Base-by-base conservation (phyloP, 1,140 invertebrate genomes). In the Ericerus pela region DNA sequence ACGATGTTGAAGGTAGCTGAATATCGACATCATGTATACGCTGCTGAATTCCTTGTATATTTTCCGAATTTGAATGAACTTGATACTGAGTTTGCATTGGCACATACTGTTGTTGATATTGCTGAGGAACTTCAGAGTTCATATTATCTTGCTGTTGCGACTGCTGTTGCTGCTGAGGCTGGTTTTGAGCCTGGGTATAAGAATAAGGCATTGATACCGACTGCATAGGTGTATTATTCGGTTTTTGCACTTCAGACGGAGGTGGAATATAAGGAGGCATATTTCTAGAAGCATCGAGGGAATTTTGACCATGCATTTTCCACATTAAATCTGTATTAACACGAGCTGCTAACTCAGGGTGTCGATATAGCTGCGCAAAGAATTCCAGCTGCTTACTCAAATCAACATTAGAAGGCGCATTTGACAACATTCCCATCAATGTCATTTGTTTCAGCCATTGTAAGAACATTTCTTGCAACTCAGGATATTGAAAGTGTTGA, bases 241-340 rank as follows among this genome's bases (percentile, higher is more conserved):
- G 41, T 20, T 47, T 10, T 24, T 47, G 41, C 20, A 47, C 4
- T 2, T 47, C 41, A 6, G 41, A 38, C 36, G 36, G 26, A 10
- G 26, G 20, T 5, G 41, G 41, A 47, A 47, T 24, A 16, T 47
- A 47, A 8, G 22, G 11, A 18, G n/a, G n/a, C n/a, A n/a, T n/a
- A n/a, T 14, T 47, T 10, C 6, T 4, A 3, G 41, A 20, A 8
- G 26, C 4, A 24, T 47, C 41, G 10, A 47, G 4, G 6, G 41
- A 47, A 47, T 47, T 47, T 47, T 47, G 41, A 20, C 20, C 8
- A 10, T 47, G 41, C 10, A 4, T 24, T 14, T 47, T 47, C 41
- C 41, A 47, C 41, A 47, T 41, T 18, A 41, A 24, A 8, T 47
- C 41, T 18, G 22, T 47, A 41, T 47, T 47, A 22, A 47, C 26